Evolutionary conservation across 2,797 vertebrate species (phyloP), one percentile per base, ranked within the genome.

Genomic region (Molothrus aeneus): DNA sequence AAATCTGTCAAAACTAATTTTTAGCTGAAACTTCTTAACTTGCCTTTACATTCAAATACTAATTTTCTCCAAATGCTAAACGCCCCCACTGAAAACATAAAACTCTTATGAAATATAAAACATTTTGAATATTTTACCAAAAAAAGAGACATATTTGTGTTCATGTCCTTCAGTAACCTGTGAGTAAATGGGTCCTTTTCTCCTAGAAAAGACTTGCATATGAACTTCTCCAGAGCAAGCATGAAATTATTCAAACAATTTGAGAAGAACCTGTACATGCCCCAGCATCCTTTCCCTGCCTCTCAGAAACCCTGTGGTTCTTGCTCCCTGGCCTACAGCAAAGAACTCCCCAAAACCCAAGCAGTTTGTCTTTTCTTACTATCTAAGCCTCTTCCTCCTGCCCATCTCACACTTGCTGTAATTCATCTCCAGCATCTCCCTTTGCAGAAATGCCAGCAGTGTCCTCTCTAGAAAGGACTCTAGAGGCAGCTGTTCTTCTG

Each of bases 341-440:
- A 59, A 69, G 2, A 50, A 9, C 43, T 38, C 40, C 40, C 32
- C 48, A 47, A 85, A 82, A 24, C 31, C 36, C 60, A 72, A 56
- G 24, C 4, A 14, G 24, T 0, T 0, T 6, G 11, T 7, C 10
- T 36, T 29, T 11, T 51, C 45, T 47, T 66, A 29, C 24, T 45
- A 6, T 38, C 18, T 25, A 19, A 80, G 51, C 29, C 38, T 34
- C 31, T 19, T 69, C 20, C 28, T 73, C 59, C 31, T 71, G n/a
- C 22, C 56, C 21, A 20, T 14, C 24, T 72, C 59, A 17, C 10
- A 24, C 22, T 31, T 34, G 14, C 13, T 36, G 31, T 32, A 57
- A 75, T 42, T 32, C 6, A n/a, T 13, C 20, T 77, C 47, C 38
- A 31, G 10, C 43, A 24, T 14, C 56, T 80, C 17, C n/a, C 72